phyloP scores from a whole-genome alignment of 2,113 vertebrate species.

The Muntiacus reevesi region DNA sequence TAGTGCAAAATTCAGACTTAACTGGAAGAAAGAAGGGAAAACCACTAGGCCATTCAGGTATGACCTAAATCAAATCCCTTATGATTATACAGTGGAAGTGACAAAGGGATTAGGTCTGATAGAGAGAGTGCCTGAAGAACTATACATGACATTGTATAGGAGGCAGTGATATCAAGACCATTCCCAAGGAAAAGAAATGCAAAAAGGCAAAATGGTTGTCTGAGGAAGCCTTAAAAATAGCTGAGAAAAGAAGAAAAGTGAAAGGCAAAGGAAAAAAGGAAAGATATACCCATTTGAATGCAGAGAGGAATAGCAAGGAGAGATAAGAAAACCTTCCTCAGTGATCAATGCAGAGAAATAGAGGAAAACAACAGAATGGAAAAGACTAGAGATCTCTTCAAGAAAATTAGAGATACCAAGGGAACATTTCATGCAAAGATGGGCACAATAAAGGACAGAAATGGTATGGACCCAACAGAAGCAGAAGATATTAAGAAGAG shows the following conservation, averaged over 20 bases:
- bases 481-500: not conserved
- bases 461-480: not conserved
- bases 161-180: not conserved
- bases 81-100: not conserved
- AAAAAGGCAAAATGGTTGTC: not conserved
- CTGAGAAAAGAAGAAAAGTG: not conserved
- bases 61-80: not conserved
- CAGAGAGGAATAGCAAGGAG: not conserved
- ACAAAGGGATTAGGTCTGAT: not conserved
- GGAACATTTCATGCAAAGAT: not conserved
- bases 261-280: not conserved
- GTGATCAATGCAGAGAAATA: not conserved
- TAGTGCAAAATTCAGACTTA: not conserved
- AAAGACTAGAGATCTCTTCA: not conserved
- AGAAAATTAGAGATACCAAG: not conserved
- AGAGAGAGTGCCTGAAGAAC: not conserved
- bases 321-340: not conserved
- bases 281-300: not conserved
- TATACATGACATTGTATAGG: not conserved
- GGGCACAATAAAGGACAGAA: not conserved
- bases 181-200: not conserved
- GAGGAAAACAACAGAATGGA: not conserved
- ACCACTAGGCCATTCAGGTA: not conserved
- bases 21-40: not conserved
- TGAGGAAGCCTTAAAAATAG: not conserved